Conservation (phyloP, 2,113 vertebrate genomes). For the Podarcis raffonei region DNA sequence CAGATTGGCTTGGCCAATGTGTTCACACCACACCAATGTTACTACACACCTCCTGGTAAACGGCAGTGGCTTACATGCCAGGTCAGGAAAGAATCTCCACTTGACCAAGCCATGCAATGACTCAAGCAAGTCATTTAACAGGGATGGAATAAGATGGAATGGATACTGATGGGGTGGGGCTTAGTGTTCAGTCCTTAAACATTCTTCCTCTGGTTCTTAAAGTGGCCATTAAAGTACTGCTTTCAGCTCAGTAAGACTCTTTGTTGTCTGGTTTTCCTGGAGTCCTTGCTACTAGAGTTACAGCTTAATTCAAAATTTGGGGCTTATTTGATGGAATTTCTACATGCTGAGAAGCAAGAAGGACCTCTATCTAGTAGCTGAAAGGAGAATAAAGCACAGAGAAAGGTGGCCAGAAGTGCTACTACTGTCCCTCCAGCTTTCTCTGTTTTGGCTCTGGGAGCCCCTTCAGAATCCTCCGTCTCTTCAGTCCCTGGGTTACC, state of each 20-base stretch:
- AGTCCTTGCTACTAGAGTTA: not conserved
- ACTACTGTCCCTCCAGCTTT: not conserved
- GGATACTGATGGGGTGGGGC: too few relatives aligned
- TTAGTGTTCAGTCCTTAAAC: too few relatives aligned
- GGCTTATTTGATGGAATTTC: not conserved
- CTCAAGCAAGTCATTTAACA: too few relatives aligned
- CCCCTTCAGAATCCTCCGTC: not conserved
- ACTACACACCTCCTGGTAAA: too few relatives aligned
- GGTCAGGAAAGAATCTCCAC: too few relatives aligned
- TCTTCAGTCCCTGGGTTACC: not conserved
- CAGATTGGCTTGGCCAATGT: too few relatives aligned
- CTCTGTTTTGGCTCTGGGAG: not conserved
- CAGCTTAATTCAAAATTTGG: not conserved
- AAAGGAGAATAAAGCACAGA: not conserved
- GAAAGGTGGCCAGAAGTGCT: not conserved
- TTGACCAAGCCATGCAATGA: too few relatives aligned
- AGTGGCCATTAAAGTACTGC: not conserved
- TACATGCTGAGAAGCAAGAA: not conserved
- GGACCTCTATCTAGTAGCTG: not conserved
- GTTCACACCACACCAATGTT: too few relatives aligned
- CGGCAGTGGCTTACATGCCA: too few relatives aligned
- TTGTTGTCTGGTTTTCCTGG: not conserved
- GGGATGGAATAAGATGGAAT: too few relatives aligned
- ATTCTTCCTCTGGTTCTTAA: too few relatives aligned
- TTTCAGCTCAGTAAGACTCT: not conserved